phyloP scores from a whole-genome alignment of 2,888 invertebrate species.

The Mylabris sibirica region DNA sequence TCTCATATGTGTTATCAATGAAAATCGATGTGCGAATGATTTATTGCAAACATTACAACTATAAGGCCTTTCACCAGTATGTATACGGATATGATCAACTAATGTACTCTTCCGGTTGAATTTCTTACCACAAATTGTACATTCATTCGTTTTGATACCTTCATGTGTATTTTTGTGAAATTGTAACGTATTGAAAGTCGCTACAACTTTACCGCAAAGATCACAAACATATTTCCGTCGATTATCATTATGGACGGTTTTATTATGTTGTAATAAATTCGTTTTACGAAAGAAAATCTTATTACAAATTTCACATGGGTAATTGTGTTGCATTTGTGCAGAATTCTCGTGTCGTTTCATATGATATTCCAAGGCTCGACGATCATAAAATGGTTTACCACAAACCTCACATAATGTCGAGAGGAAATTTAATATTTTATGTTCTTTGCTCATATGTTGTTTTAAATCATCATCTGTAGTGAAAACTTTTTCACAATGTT shows the following conservation, averaged over 20 bases:
- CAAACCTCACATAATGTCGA: slow-evolving; percentile 1
- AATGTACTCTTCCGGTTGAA: background rate
- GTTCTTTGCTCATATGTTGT: background rate
- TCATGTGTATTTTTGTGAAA: slow-evolving; percentile 21
- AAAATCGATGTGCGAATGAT: slow-evolving; percentile 43
- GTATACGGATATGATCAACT: slow-evolving; percentile 39
- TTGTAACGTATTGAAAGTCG: slow-evolving; percentile 15
- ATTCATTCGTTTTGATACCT: slow-evolving; percentile 17
- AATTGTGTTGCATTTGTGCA: background rate
- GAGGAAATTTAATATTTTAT: background rate
- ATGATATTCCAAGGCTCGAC: background rate
- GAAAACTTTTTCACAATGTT: background rate
- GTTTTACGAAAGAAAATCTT: background rate
- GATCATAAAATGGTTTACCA: slow-evolving; percentile 5
- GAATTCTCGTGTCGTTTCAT: background rate
- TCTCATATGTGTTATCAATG: slow-evolving; percentile 58
- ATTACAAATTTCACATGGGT: background rate
- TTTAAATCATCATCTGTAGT: background rate
- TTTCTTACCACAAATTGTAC: slow-evolving; percentile 10
- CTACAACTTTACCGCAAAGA: slow-evolving; percentile 21
- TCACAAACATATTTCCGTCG: slow-evolving; percentile 19
- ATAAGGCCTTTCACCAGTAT: slow-evolving; percentile 53
- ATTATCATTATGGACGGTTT: slow-evolving; percentile 38
- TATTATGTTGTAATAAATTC: slow-evolving; percentile 36
- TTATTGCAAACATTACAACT: slow-evolving; percentile 46